Base-by-base conservation (phyloP, 1,140 invertebrate species). In the Drosophila ficusphila region DNA sequence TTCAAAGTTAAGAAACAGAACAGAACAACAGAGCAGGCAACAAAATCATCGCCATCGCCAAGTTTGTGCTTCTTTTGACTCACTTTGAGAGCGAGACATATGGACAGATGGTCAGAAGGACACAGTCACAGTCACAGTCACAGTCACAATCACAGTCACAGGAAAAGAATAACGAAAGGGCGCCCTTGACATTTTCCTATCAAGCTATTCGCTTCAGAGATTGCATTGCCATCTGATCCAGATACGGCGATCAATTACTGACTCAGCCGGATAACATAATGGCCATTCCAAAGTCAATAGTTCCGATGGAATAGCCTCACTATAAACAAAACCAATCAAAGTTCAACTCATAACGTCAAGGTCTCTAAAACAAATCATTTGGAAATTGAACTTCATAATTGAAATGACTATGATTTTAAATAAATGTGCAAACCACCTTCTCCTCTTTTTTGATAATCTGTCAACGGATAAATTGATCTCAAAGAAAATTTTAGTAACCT, bases 1-100 rank as follows among this genome's bases (percentile, higher is more conserved):
- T 71, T 71, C 44, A 38, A 71, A 71, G 46, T 51, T 68, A 33
- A 36, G 21, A 64, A 62, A 57, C 58, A 62, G 19, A 61, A 64
- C 38, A 41, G 27, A 62, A 57, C 58, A 62, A 14, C 46, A 64
- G 27, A 41, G 27, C 58, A 62, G 57, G 48, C 36, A 52, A 29
- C 47, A 29, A 67, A 68, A 64, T 53, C 62, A 68, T 64, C 46
- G 58, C 39, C 64, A 61, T 61, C 42, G 62, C 60, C 47, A 48
- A 64, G 25, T 69, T 68, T 31, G 14, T 67, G 48, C 18, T 44
- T 36, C 38, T 44, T 69, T 52, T 52, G 31, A 25, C 47, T 36
- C 39, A 18, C 19, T 46, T 65, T 64, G 14, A 31, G 19, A 23
- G 29, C 52, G n/a, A 33, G 54, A 12, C 54, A 33, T 23, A 31